Conservation (phyloP, 2,888 invertebrate species). For the Hypercompe scribonia region DNA sequence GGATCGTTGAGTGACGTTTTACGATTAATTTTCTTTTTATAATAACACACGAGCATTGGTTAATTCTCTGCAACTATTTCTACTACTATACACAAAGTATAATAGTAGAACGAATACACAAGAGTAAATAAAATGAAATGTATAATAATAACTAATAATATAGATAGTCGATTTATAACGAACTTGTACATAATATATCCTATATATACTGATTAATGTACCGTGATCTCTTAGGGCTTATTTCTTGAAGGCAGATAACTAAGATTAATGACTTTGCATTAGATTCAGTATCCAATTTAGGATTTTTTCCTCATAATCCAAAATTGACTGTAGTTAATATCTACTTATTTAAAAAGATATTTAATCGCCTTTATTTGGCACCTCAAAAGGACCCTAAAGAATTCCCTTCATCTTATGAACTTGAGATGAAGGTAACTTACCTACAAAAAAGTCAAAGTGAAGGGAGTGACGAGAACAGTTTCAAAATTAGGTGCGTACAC, state of each 20-base stretch:
- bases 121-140: background rate
- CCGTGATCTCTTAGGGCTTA: background rate
- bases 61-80: background rate
- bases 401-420: slow-evolving; percentile 33
- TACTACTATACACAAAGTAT: background rate
- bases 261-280: background rate
- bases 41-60: background rate
- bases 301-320: background rate
- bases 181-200: background rate
- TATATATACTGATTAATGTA: background rate
- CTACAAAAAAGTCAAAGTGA: slow-evolving; percentile 1
- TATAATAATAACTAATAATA: background rate
- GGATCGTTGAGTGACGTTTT: background rate
- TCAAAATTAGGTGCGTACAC: slow-evolving; percentile 43
- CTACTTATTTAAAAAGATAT: slow-evolving; percentile 1
- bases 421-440: slow-evolving; percentile 11
- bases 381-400: slow-evolving; percentile 1
- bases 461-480: slow-evolving; percentile 40
- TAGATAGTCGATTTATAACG: background rate
- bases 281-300: background rate
- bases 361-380: slow-evolving; percentile 3
- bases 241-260: background rate
- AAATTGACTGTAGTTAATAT: background rate
- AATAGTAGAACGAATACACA: no score
- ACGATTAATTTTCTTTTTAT: background rate